phyloP scores from a whole-genome alignment of 1,140 invertebrate species.

The Trichonephila clavipes region DNA sequence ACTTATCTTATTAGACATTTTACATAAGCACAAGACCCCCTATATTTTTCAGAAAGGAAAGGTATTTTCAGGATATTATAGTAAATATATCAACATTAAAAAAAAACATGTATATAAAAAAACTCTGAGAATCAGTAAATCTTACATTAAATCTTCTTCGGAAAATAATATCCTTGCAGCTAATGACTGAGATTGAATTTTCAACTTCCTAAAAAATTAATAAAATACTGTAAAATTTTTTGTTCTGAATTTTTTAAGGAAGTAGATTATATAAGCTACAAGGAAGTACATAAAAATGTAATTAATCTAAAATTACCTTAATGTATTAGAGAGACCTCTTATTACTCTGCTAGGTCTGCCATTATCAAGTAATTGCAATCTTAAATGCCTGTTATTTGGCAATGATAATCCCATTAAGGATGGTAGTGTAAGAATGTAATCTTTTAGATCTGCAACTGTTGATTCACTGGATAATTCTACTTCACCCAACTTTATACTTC shows the following conservation, averaged over 20 bases:
- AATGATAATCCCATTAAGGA: constrained; percentile 11
- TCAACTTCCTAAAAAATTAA: constrained; percentile 64
- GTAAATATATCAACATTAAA: constrained; percentile 52
- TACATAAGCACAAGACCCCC: too few species aligned
- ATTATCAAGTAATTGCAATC: constrained; percentile 65
- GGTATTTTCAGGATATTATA: too few species aligned
- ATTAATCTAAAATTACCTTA: constrained; percentile 33
- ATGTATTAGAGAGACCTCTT: constrained; percentile 64
- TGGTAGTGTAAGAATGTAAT: constrained; percentile 65
- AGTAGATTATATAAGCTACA: background rate
- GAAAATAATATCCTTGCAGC: constrained; percentile 54
- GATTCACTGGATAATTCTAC: constrained; percentile 72
- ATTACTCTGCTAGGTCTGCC: constrained; percentile 50
- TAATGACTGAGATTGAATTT: constrained; percentile 64
- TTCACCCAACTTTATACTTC: constrained; percentile 61
- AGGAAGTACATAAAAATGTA: background rate
- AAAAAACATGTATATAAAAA: background rate
- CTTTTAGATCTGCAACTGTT: constrained; percentile 69
- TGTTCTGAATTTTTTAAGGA: too few species aligned
- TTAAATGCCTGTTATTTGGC: constrained; percentile 49
- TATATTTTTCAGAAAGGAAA: too few species aligned
- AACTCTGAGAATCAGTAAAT: background rate
- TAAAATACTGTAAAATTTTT: too few species aligned
- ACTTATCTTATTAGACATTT: too few species aligned
- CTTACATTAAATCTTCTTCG: constrained; percentile 75